Conservation (phyloP, 2,797 vertebrate genomes). For the Austrolebias charrua region DNA sequence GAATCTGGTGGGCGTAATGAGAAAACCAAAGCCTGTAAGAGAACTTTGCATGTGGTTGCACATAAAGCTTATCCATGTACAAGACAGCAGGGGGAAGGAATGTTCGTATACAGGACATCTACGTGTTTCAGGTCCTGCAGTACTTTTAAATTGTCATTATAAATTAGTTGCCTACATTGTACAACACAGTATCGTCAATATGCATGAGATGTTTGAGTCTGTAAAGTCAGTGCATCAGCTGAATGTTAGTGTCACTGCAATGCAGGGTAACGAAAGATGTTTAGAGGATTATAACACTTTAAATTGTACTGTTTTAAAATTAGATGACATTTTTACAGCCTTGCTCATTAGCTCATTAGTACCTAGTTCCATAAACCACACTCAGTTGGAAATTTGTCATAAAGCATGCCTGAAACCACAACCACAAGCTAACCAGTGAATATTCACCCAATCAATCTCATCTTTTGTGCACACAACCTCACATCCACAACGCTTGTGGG, state of each 20-base stretch:
- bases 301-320: no score
- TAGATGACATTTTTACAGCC: constrained; percentile 4
- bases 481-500: constrained; percentile 56
- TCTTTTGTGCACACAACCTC: constrained; percentile 36
- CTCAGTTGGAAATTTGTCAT: constrained; percentile 1
- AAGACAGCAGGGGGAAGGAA: constrained; percentile 35
- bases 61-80: constrained; percentile 17
- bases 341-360: neutral
- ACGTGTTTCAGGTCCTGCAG: constrained; percentile 45
- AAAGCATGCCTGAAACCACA: constrained; percentile 21
- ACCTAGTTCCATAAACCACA: constrained; percentile 11
- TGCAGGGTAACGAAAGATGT: no score
- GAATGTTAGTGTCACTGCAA: no score
- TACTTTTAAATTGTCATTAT: constrained; percentile 40
- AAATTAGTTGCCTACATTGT: constrained; percentile 8
- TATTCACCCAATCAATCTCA: constrained; percentile 53
- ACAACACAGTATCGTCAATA: neutral
- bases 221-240: no score
- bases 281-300: no score
- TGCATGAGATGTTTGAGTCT: no score
- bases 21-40: neutral
- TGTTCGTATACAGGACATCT: constrained; percentile 65
- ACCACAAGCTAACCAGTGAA: constrained; percentile 35
- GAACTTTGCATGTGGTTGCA: constrained; percentile 4
- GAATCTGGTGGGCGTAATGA: neutral